Conservation (phyloP, 1,140 invertebrate genomes). For the Tetramorium parvispinum region DNA sequence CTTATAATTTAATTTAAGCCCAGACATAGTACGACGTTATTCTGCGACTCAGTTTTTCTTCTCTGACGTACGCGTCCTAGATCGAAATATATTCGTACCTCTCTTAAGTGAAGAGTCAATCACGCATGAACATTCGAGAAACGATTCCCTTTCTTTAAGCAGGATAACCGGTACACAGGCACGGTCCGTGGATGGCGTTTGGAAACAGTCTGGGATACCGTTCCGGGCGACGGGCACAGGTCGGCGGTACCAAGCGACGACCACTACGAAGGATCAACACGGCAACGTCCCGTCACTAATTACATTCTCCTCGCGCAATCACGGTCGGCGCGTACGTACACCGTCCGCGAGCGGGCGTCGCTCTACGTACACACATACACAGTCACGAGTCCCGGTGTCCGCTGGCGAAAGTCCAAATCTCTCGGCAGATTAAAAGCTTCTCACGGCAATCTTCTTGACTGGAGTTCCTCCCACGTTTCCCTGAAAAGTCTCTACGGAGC, state of each 20-base stretch:
- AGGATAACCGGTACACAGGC: slow-evolving; percentile 14
- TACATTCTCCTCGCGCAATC: slow-evolving; percentile 81
- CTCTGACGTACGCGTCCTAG: background rate
- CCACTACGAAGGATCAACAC: slow-evolving; percentile 65
- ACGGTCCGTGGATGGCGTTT: slow-evolving; percentile 65
- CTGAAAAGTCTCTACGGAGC: slow-evolving; percentile 67
- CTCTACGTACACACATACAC: background rate
- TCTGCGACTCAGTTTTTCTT: background rate
- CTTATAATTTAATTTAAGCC: background rate
- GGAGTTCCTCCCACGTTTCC: slow-evolving; percentile 67
- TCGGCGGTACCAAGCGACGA: slow-evolving; percentile 39
- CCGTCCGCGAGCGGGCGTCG: slow-evolving; percentile 50
- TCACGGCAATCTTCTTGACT: slow-evolving; percentile 76
- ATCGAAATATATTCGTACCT: slow-evolving; percentile 25
- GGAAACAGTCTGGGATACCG: slow-evolving; percentile 64
- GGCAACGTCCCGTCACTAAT: slow-evolving; percentile 77
- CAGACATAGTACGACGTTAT: background rate
- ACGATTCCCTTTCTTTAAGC: slow-evolving; percentile 57
- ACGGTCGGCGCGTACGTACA: slow-evolving; percentile 71
- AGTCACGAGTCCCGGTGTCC: slow-evolving; percentile 41
- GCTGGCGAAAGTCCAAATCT: slow-evolving; percentile 80
- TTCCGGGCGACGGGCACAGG: slow-evolving; percentile 39
- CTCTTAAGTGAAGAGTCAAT: slow-evolving; percentile 56
- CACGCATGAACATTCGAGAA: slow-evolving; percentile 66
- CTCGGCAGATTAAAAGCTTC: slow-evolving; percentile 82